Percentiles rank a stretch among this genome's conserved stretches.
phyloP scores from a whole-genome alignment of 2,113 vertebrate species.

The Poeciliopsis prolifica region DNA sequence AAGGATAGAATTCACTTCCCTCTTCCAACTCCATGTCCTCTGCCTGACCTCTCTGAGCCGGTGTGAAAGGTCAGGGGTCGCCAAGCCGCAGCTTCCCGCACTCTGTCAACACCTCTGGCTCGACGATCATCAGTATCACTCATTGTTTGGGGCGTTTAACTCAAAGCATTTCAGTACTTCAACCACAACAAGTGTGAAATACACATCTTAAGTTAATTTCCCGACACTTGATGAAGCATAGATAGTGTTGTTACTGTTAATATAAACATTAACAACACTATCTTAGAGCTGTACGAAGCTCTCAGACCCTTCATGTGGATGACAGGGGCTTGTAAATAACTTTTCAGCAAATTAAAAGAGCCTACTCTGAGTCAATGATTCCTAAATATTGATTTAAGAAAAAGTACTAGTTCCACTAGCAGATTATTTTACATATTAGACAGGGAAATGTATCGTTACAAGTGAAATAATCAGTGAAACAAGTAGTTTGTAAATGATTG shows the following conservation, averaged over 20 bases:
- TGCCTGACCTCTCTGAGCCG: slow-evolving; percentile 51
- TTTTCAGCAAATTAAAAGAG: too few relatives aligned
- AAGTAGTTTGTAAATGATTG: too few relatives aligned
- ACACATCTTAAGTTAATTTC: background rate
- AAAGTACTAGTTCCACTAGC: too few relatives aligned
- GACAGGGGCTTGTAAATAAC: too few relatives aligned
- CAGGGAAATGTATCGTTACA: too few relatives aligned
- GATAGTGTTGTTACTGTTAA: background rate
- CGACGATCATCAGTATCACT: slow-evolving; percentile 10
- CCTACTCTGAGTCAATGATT: too few relatives aligned
- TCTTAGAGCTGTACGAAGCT: background rate
- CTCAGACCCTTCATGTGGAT: background rate
- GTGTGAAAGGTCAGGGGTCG: slow-evolving; percentile 60
- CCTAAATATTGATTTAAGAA: too few relatives aligned
- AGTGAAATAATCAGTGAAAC: too few relatives aligned
- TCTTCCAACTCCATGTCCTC: slow-evolving; percentile 61
- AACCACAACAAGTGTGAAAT: background rate
- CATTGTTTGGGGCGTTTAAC: slow-evolving; percentile 6
- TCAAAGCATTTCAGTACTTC: background rate
- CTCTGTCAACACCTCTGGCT: slow-evolving; percentile 41
- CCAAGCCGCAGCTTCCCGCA: slow-evolving; percentile 9
- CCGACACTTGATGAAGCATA: too few relatives aligned
- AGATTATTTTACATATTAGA: too few relatives aligned
- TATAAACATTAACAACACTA: background rate
- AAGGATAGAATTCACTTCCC: slow-evolving; percentile 70